A percentile compares a stretch with the other conserved stretches of the same genome.
Conservation (phyloP, 2,113 vertebrate genomes). For the Turnix velox region DNA sequence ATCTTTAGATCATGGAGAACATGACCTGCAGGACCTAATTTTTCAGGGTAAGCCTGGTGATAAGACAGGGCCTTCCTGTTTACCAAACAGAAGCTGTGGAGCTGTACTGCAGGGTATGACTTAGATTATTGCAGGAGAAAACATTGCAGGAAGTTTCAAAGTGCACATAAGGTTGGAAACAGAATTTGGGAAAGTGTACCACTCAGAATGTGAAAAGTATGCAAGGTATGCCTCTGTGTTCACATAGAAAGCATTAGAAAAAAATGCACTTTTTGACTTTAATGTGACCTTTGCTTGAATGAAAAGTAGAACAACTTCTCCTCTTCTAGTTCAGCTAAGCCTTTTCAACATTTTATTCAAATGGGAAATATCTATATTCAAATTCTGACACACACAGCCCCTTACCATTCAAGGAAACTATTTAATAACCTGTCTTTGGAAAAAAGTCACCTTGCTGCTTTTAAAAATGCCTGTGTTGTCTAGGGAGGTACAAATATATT, state of each 20-base stretch:
- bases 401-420: not conserved
- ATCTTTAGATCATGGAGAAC: not conserved
- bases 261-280: not conserved
- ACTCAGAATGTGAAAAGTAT: not conserved
- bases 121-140: not conserved
- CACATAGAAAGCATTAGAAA: not conserved
- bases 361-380: not conserved
- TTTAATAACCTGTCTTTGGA: not conserved
- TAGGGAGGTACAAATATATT: not conserved
- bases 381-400: not conserved
- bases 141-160: not conserved
- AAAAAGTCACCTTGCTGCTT: not conserved
- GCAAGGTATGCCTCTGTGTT: not conserved
- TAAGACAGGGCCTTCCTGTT: not conserved
- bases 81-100: not conserved
- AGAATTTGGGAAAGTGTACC: not conserved
- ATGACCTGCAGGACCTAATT: not conserved
- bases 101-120: fast-evolving
- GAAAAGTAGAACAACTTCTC: not conserved
- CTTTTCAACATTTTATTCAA: not conserved
- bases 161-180: not conserved
- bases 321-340: not conserved
- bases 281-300: not conserved
- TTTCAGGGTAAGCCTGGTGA: not conserved
- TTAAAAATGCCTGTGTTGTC: not conserved